Evolutionary conservation across 2,888 invertebrate genomes (phyloP).

Genomic region (Cheilosia variabilis): DNA sequence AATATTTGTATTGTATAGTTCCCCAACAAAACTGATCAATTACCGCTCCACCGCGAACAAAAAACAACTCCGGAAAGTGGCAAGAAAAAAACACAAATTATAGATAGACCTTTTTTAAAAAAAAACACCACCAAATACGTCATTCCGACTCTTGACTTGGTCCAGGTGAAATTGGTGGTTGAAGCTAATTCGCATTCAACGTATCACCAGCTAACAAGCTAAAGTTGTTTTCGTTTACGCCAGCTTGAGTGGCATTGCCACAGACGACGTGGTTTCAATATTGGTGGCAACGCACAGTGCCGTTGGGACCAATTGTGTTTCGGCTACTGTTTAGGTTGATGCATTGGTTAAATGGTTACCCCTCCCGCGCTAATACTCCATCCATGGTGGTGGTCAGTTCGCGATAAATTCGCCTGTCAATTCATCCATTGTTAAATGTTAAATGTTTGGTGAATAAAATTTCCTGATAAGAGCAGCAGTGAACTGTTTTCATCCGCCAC

Average conservation of each 20-base stretch:
- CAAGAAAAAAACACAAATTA: too few species aligned
- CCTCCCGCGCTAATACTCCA: constrained; percentile 6
- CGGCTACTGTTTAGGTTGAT: constrained; percentile 42
- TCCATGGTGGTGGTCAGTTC: constrained; percentile 12
- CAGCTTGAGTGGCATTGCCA: constrained; percentile 39
- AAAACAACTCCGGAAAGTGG: not conserved
- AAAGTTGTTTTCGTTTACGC: constrained; percentile 25
- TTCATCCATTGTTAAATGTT: constrained; percentile 68
- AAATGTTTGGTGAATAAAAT: constrained; percentile 61
- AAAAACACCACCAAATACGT: not conserved
- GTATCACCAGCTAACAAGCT: constrained; percentile 4
- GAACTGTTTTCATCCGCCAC: constrained; percentile 11
- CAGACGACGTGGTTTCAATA: constrained; percentile 36
- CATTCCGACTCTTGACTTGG: not conserved
- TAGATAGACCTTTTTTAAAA: not conserved
- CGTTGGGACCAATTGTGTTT: constrained; percentile 36
- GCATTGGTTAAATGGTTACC: constrained; percentile 17
- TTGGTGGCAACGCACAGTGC: constrained; percentile 17
- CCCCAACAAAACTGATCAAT: not conserved
- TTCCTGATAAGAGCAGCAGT: constrained; percentile 42
- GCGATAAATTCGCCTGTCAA: constrained; percentile 70
- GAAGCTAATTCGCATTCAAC: constrained; percentile 15
- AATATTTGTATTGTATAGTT: too few species aligned
- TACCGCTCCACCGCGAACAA: too few species aligned
- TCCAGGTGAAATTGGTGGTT: not conserved